Evolutionary conservation across 2,797 vertebrate genomes (phyloP), one percentile per base, ranked within the genome.

Genomic region (Enteromius trimaculatus): DNA sequence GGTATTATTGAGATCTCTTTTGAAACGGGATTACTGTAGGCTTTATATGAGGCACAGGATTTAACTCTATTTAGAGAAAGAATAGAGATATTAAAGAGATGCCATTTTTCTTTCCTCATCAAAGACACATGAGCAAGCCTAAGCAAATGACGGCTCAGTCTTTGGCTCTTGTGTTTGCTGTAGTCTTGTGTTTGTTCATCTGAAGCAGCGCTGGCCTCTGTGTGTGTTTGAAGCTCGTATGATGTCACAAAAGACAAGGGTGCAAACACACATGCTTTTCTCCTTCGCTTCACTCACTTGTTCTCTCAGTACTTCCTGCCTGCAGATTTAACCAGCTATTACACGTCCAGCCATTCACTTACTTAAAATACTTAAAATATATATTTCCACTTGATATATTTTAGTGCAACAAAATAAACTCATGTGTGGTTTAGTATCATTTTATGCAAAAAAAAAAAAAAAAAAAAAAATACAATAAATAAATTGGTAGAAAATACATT

Each of bases 151-250:
- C 0, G 29, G 17, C 71, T 53, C 29, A 14, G 1, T 37, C n/a
- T 39, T 60, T 51, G 13, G 7, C 34, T 79, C 0, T 79, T 55
- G 53, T 79, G 77, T 68, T 79, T 68, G 64, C 47, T 79, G 0
- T 49, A 9, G 42, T 34, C 11, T 14, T 37, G 34, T 37, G 34
- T 37, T 37, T 37, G 34, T 37, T 78, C 37, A 65, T 49, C 44
- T 34, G 16, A 79, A 17, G 47, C 31, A 26, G 66, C 1, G 14
- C 39, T 6, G 58, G 66, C 23, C 47, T 53, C 44, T 4, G 14
- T 5, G 23, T 5, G 23, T 69, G 77, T 42, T 39, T 65, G 11
- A 66, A 66, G 44, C 77, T 66, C 39, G 8, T 42, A 42, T 42
- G 39, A 42, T 9, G 39, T 42, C 39, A 42, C 39, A 42, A 42